Evolutionary conservation across 2,888 invertebrate genomes (phyloP), one percentile per base, ranked within the genome.

Genomic region (Coecobrya sp.): DNA sequence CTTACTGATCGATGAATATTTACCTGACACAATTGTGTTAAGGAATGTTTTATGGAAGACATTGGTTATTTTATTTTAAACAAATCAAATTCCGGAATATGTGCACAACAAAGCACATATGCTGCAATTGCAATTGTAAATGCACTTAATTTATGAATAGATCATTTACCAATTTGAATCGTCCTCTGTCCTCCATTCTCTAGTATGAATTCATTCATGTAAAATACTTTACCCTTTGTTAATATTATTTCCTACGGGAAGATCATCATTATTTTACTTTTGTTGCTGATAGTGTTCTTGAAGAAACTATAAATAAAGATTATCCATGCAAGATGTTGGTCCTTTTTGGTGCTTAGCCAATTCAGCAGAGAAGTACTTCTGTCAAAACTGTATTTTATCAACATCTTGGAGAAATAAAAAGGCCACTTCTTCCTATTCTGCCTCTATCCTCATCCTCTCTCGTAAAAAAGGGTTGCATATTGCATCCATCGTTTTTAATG

Each of bases 201-300:
- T 5, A 25, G 27, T 27, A 27, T 10, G 25, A n/a, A n/a, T n/a
- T n/a, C 65, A 65, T 65, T 25, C 25, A 79, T 55, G 30, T 30
- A 55, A 82, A 42, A 55, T 25, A 19, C 73, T 16, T 49, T 45
- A 10, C 19, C 73, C 73, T n/a, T 76, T 45, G 13, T 13, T 25
- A 49, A 7, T 13, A 49, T 13, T 13, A 49, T 84, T 89, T 84
- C 84, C 89, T 89, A 82, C 81, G 89, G 89, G 84, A 89, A 89
- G 55, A 82, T 22, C 27, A 84, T 89, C 84, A 89, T 84, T 73
- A 84, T 62, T 25, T 59, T 2, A 27, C 10, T 22, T 22, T 25
- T 27, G 65, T 25, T 65, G 19, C 19, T 59, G 25, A 27, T 13
- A 65, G 65, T 11, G 11, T 65, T 59, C 3, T n/a, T 70, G n/a